Evolutionary conservation across 35 echinoderm and acorn worm genomes (phyloP).

Genomic region (Acanthaster planci): DNA sequence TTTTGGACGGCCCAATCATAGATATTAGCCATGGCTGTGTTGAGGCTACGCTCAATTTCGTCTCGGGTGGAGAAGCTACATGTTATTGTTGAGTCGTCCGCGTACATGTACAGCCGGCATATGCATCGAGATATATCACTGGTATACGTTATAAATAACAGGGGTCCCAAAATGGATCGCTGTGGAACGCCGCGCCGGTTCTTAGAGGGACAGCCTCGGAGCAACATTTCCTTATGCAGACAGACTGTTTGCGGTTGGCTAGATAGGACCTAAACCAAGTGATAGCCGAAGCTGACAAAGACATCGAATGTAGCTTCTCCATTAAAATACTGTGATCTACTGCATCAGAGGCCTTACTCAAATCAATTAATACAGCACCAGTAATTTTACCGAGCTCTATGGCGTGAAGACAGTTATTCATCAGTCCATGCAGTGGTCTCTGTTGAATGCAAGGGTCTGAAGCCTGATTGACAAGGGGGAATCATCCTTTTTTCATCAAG

Average conservation of each 20-base stretch:
- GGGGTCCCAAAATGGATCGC: conserved; percentile 22
- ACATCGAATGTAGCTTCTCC: conserved; percentile 7
- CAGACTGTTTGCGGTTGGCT: background rate
- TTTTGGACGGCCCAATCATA: conserved; percentile 5
- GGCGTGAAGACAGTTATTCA: background rate
- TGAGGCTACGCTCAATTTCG: background rate
- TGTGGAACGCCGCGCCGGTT: conserved; percentile 30
- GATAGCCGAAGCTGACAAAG: background rate
- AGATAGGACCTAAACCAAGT: conserved; percentile 24
- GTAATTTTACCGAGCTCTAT: conserved; percentile 14
- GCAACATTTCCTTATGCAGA: background rate
- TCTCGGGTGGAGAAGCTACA: conserved; percentile 10
- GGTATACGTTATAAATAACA: conserved; percentile 14
- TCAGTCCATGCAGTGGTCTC: background rate
- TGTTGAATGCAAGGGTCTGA: background rate
- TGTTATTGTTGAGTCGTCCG: conserved; percentile 13
- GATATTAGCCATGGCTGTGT: background rate
- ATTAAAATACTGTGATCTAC: conserved; percentile 31
- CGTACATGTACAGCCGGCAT: background rate
- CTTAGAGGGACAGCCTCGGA: background rate
- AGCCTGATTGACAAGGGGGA: background rate
- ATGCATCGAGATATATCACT: conserved; percentile 3
- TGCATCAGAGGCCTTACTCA: conserved; percentile 36
- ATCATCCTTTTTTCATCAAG: conserved; percentile 7
- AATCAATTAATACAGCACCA: conserved; percentile 31